These are phyloP conservation scores for Sebastes vulpes DNA, from an alignment of 2,797 vertebrate species.

Conservation along the genomic window DNA sequence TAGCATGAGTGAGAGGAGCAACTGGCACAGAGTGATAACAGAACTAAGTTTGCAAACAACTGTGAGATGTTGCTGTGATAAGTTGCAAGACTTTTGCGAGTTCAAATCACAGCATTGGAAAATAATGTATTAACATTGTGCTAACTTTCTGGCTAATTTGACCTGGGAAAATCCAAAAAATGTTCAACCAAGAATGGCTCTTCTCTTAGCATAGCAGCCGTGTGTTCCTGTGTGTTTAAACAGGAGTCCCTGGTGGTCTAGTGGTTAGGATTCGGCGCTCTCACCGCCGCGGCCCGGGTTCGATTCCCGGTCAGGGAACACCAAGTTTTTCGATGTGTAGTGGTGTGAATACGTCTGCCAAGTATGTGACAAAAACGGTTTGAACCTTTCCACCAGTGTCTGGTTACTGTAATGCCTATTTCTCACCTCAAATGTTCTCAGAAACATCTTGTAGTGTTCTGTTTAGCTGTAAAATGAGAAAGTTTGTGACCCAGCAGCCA, in stretches of 20 bases:
- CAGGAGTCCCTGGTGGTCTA: constrained; percentile 84
- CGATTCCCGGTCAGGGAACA: constrained; percentile 85
- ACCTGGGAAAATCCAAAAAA: neutral
- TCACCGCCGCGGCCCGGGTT: constrained; percentile 81
- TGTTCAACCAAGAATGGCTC: neutral
- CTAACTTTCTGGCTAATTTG: neutral
- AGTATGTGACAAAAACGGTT: too few species aligned
- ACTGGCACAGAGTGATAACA: neutral
- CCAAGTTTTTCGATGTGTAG: too few species aligned
- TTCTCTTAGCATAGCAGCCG: neutral
- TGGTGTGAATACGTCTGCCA: too few species aligned
- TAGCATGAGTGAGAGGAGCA: neutral
- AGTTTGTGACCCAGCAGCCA: too few species aligned
- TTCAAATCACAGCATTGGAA: neutral
- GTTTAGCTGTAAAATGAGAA: too few species aligned
- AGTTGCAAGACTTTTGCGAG: neutral
- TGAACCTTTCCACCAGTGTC: neutral
- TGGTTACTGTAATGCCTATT: constrained; percentile 34
- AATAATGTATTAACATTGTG: neutral
- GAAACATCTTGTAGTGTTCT: too few species aligned
- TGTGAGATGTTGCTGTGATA: neutral
- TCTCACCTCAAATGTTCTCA: too few species aligned
- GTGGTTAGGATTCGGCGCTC: constrained; percentile 87
- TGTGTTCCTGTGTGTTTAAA: too few species aligned
- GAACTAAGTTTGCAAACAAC: neutral